phyloP scores from a whole-genome alignment of 2,888 invertebrate genomes.

The Sphaerophoria taeniata region DNA sequence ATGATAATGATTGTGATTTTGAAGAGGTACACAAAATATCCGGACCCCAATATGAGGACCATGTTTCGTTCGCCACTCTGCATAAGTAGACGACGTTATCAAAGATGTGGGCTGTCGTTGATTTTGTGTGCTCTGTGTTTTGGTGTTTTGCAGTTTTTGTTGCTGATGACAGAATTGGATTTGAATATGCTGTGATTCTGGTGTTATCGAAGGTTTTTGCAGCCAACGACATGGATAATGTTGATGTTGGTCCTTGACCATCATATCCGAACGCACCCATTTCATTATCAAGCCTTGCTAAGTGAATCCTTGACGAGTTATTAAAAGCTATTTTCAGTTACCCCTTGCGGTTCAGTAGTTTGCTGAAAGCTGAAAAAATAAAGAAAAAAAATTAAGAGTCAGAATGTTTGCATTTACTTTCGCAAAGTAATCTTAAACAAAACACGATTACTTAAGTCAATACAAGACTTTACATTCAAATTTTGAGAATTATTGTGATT shows the following conservation, averaged over 20 bases:
- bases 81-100: constrained; percentile 76
- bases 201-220: constrained; percentile 56
- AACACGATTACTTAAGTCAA: no score
- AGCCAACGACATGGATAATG: constrained; percentile 49
- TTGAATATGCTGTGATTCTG: constrained; percentile 55
- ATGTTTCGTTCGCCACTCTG: constrained; percentile 76
- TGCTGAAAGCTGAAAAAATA: constrained; percentile 26
- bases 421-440: no score
- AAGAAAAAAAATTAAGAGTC: neutral
- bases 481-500: no score
- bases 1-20: constrained; percentile 29
- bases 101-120: constrained; percentile 46
- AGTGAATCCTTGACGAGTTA: constrained; percentile 52
- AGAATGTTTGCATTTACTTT: neutral
- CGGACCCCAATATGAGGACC: constrained; percentile 77
- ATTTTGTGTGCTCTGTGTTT: constrained; percentile 21
- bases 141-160: constrained; percentile 52
- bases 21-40: constrained; percentile 77
- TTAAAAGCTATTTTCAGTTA: constrained; percentile 4
- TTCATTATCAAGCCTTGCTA: constrained; percentile 82
- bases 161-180: constrained; percentile 58
- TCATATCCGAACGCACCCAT: constrained; percentile 81
- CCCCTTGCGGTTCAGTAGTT: constrained; percentile 1
- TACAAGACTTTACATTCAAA: no score
- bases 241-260: constrained; percentile 80